Conservation (phyloP, 2,888 invertebrate species). For the Cremastobaeus sp. region DNA sequence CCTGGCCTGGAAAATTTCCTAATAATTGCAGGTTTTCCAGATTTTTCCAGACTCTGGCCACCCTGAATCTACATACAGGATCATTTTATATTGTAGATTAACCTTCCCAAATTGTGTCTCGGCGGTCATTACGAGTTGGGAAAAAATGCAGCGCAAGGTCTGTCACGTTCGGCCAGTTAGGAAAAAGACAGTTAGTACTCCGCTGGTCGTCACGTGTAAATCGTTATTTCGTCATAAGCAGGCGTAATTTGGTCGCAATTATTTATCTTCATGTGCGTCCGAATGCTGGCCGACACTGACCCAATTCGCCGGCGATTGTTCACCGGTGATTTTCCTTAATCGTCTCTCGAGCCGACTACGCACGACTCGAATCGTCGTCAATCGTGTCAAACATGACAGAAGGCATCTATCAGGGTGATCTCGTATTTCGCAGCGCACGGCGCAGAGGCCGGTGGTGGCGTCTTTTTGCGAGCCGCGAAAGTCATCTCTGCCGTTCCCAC, state of each 20-base stretch:
- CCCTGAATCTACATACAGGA: too few relatives aligned
- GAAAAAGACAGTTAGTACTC: constrained; percentile 12
- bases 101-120: too few relatives aligned
- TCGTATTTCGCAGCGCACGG: constrained; percentile 17
- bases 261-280: constrained; percentile 23
- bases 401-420: constrained; percentile 42
- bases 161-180: constrained; percentile 6
- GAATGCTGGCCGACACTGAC: constrained; percentile 28
- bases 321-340: constrained; percentile 13
- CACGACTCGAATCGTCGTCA: constrained; percentile 16
- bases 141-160: not conserved
- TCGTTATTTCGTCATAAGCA: constrained; percentile 20
- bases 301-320: constrained; percentile 26
- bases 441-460: constrained; percentile 25
- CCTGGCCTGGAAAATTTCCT: too few relatives aligned
- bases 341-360: constrained; percentile 1
- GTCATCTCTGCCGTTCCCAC: constrained; percentile 62
- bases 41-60: too few relatives aligned
- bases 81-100: too few relatives aligned
- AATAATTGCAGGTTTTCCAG: too few relatives aligned
- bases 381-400: constrained; percentile 40
- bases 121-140: too few relatives aligned
- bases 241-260: constrained; percentile 37
- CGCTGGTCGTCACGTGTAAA: constrained; percentile 31
- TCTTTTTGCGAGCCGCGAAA: constrained; percentile 54